These are phyloP conservation scores for Mesoligia furuncula DNA, from an alignment of 2,888 invertebrate genomes.

Conservation along the genomic window DNA sequence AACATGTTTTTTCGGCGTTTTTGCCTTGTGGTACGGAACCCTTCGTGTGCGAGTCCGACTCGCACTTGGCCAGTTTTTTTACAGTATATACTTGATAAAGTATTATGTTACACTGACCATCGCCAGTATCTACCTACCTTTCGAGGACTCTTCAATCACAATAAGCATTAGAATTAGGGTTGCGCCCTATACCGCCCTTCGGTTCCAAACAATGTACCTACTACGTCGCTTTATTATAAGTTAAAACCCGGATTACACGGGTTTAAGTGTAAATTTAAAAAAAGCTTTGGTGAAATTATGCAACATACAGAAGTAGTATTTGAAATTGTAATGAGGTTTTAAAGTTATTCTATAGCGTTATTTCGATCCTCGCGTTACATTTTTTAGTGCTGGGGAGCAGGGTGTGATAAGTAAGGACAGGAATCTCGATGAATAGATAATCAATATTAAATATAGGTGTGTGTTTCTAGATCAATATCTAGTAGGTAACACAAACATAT, in stretches of 20 bases:
- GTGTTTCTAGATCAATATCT: not conserved
- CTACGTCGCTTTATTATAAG: slow-evolving; percentile 70
- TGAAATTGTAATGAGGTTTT: slow-evolving; percentile 69
- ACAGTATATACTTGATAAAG: slow-evolving; percentile 52
- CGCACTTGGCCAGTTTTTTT: slow-evolving; percentile 6
- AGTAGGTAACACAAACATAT: too few species aligned
- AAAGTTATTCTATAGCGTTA: slow-evolving; percentile 45
- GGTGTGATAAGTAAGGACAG: slow-evolving; percentile 7
- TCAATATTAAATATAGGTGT: not conserved
- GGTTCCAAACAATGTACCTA: slow-evolving; percentile 58
- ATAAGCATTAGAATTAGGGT: slow-evolving; percentile 77
- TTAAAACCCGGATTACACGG: slow-evolving; percentile 78
- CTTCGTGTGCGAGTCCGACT: too few species aligned
- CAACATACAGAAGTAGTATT: slow-evolving; percentile 64
- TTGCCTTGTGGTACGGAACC: too few species aligned
- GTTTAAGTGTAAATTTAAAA: slow-evolving; percentile 72
- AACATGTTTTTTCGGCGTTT: too few species aligned
- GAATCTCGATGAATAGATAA: slow-evolving; percentile 1
- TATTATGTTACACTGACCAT: slow-evolving; percentile 85
- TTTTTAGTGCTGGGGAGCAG: not conserved
- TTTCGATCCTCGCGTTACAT: slow-evolving; percentile 37
- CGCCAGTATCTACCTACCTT: slow-evolving; percentile 63
- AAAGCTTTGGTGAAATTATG: slow-evolving; percentile 64
- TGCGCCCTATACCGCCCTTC: slow-evolving; percentile 63
- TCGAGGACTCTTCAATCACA: slow-evolving; percentile 75